Percentiles rank a stretch among this genome's conserved stretches.
These are phyloP conservation scores for Oppia nitens DNA, from an alignment of 1,140 invertebrate species.

Conservation along the genomic window DNA sequence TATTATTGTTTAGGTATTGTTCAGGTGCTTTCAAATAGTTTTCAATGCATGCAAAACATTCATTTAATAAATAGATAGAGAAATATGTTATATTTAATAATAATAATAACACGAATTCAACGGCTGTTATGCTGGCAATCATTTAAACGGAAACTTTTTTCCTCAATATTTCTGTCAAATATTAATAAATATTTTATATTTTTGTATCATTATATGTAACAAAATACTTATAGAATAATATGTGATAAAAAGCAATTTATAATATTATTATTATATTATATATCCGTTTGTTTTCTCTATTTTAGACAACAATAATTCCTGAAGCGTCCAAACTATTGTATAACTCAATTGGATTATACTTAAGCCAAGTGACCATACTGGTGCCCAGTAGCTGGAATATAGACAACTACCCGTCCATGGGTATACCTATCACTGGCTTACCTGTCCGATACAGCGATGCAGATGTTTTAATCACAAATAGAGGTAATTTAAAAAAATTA, in stretches of 20 bases:
- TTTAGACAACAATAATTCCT: too few relatives aligned
- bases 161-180: neutral
- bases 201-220: too few relatives aligned
- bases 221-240: too few relatives aligned
- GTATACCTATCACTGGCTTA: neutral
- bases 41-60: too few relatives aligned
- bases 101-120: too few relatives aligned
- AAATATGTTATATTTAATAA: too few relatives aligned
- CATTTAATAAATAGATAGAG: too few relatives aligned
- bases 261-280: too few relatives aligned
- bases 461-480: neutral
- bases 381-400: conserved; percentile 3
- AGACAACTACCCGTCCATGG: neutral
- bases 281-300: too few relatives aligned
- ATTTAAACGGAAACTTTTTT: neutral
- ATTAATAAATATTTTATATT: neutral
- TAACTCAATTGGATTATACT: neutral
- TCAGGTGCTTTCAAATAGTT: too few relatives aligned
- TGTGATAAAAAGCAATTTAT: too few relatives aligned
- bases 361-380: conserved; percentile 7
- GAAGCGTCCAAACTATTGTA: conserved; percentile 5
- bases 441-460: neutral
- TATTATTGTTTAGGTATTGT: too few relatives aligned
- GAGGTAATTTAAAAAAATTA: neutral
- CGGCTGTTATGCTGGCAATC: neutral